Conservation (phyloP, 2,113 vertebrate genomes). For the Budorcas taxicolor region DNA sequence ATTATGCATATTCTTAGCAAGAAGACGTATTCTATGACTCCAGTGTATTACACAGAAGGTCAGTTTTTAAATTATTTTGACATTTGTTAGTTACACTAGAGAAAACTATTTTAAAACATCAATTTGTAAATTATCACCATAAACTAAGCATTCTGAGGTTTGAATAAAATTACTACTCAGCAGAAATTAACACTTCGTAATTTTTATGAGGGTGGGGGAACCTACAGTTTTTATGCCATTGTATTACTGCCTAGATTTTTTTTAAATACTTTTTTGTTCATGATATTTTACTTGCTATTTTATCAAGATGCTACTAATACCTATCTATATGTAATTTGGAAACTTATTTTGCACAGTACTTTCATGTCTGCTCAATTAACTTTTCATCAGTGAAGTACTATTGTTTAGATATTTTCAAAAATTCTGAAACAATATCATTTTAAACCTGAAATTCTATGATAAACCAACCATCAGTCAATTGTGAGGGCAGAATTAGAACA, state of each 20-base stretch:
- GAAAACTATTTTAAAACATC: slow-evolving; percentile 51
- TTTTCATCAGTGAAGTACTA: neutral
- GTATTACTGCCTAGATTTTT: neutral
- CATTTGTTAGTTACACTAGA: slow-evolving; percentile 39
- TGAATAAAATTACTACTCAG: neutral
- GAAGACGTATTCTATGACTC: neutral
- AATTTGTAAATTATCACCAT: neutral
- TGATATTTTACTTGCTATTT: neutral
- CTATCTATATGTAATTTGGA: neutral
- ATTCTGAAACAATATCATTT: neutral
- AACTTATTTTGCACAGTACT: neutral
- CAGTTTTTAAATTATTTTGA: neutral
- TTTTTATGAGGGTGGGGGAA: neutral
- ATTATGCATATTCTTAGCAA: slow-evolving; percentile 15
- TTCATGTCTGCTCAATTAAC: neutral
- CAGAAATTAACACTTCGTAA: neutral
- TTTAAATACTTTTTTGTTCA: neutral
- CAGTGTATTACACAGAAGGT: neutral
- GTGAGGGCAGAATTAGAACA: neutral
- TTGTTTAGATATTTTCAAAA: neutral
- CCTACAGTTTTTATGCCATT: neutral
- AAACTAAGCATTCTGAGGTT: neutral
- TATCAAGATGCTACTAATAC: neutral
- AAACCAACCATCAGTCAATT: neutral
- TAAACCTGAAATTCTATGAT: neutral